phyloP scores from a whole-genome alignment of 2,113 vertebrate species.

The Parus major region DNA sequence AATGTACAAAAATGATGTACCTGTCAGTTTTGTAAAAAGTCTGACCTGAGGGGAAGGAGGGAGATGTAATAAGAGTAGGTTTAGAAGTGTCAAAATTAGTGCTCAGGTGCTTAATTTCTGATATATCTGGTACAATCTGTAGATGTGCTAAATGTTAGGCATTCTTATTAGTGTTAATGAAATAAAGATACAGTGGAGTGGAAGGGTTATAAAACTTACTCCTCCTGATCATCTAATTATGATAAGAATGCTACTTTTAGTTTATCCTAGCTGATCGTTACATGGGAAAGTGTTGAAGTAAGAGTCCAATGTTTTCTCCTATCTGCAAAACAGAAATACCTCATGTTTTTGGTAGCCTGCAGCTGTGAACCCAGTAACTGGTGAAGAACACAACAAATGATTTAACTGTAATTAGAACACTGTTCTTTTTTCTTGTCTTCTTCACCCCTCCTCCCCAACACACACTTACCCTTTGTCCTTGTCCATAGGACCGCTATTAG shows the following conservation, averaged over 20 bases:
- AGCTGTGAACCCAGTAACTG: neutral
- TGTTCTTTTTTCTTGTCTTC: rapidly evolving
- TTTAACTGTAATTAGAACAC: neutral
- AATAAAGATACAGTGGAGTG: neutral
- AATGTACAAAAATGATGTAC: neutral
- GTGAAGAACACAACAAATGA: neutral
- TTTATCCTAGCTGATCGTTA: neutral
- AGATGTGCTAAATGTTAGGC: neutral
- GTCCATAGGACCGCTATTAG: too few species aligned
- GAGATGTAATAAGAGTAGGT: neutral
- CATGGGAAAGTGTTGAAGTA: neutral
- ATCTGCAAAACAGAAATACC: neutral
- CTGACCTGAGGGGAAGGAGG: neutral
- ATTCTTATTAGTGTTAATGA: neutral
- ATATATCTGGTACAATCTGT: neutral
- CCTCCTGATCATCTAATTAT: neutral
- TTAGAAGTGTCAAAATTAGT: neutral
- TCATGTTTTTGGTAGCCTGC: neutral
- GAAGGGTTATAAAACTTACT: neutral
- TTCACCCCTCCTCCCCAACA: rapidly evolving
- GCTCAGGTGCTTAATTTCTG: neutral
- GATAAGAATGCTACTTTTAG: neutral
- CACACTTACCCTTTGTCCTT: neutral
- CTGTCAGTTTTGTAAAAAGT: neutral
- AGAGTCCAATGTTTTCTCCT: neutral